These are phyloP conservation scores for Andrena cerasifolii DNA, from an alignment of 1,140 invertebrate genomes.

Conservation along the genomic window DNA sequence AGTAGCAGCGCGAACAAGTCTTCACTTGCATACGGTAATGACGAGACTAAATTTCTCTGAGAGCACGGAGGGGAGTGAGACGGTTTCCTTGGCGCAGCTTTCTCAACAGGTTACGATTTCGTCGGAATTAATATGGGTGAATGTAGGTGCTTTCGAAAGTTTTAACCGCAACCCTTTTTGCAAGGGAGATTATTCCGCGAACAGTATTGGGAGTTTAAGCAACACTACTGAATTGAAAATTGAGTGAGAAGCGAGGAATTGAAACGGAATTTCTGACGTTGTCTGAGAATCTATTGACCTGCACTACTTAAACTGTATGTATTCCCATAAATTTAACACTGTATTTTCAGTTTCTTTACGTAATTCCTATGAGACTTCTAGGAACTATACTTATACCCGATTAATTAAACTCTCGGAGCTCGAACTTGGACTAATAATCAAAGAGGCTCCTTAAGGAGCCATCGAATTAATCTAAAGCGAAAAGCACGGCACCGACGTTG, in stretches of 20 bases:
- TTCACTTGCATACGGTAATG: neutral
- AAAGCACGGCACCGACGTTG: constrained; percentile 18
- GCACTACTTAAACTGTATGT: neutral
- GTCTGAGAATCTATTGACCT: neutral
- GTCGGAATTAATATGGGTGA: constrained; percentile 17
- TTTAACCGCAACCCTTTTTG: neutral
- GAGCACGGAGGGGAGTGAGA: too few species aligned
- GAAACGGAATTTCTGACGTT: too few species aligned
- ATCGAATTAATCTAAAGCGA: constrained; percentile 28
- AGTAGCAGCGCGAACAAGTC: neutral
- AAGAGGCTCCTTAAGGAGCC: neutral
- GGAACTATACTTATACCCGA: neutral
- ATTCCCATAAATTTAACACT: too few species aligned
- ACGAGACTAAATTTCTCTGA: constrained; percentile 11
- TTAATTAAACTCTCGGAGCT: neutral
- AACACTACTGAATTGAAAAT: neutral
- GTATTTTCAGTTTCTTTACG: neutral
- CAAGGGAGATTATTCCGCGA: neutral
- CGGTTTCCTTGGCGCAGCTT: neutral
- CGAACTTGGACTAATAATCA: neutral
- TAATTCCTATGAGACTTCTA: too few species aligned
- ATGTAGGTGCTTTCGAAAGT: constrained; percentile 7
- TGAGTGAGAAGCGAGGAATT: neutral
- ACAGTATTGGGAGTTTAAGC: neutral
- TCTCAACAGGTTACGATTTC: constrained; percentile 5